Percentiles rank a stretch among this genome's conserved stretches.
Evolutionary conservation across 2,113 vertebrate species (phyloP).

Genomic region (Aplodontia rufa): DNA sequence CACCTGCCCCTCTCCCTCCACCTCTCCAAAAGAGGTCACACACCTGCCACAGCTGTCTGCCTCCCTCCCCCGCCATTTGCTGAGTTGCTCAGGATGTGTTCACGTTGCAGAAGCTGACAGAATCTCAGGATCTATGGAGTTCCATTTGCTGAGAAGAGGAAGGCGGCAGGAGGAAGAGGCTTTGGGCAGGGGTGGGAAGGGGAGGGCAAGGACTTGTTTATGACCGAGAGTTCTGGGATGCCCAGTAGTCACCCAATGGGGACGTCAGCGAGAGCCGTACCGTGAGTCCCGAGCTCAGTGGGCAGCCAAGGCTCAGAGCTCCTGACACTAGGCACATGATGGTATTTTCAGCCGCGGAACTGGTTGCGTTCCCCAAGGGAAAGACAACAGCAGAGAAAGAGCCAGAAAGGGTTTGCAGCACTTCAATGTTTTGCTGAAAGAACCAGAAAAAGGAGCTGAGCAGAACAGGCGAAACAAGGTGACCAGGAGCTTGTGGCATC

Average conservation of each 20-base stretch:
- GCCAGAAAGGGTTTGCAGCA: background rate
- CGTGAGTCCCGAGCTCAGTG: background rate
- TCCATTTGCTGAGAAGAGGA: background rate
- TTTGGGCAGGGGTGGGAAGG: background rate
- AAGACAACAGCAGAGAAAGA: background rate
- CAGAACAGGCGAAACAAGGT: background rate
- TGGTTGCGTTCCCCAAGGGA: background rate
- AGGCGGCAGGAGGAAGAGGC: background rate
- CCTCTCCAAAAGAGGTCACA: background rate
- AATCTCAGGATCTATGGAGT: background rate
- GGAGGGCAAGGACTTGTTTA: background rate
- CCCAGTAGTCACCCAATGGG: background rate
- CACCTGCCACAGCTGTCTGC: background rate
- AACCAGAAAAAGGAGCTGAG: background rate
- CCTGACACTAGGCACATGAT: accelerated
- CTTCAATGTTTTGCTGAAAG: background rate
- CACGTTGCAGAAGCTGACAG: background rate
- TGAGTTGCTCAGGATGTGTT: background rate
- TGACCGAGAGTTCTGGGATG: background rate
- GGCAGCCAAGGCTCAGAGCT: background rate
- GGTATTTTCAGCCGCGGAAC: background rate
- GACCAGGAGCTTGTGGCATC: background rate
- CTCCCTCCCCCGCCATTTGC: background rate
- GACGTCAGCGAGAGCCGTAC: too few species aligned
- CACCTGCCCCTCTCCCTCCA: background rate